phyloP scores from a whole-genome alignment of 2,888 invertebrate genomes.

The Zootermopsis nevadensis region DNA sequence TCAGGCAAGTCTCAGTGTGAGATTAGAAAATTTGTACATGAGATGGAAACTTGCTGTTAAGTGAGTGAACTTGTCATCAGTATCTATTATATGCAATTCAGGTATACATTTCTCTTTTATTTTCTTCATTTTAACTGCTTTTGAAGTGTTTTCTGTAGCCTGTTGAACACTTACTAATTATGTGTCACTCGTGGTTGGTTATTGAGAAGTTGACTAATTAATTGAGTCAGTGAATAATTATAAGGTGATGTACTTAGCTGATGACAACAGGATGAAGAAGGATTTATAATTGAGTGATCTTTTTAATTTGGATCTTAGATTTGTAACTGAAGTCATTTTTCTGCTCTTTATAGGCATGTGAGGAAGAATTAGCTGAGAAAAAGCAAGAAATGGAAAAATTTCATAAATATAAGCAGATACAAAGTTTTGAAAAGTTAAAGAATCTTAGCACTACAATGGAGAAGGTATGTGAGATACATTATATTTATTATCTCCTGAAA shows the following conservation, averaged over 20 bases:
- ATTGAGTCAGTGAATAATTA: too few relatives aligned
- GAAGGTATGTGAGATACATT: conserved; percentile 48
- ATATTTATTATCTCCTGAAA: too few relatives aligned
- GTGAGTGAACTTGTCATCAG: neutral
- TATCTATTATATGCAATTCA: neutral
- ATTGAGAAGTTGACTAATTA: too few relatives aligned
- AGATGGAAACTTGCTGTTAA: neutral
- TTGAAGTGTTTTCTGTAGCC: too few relatives aligned
- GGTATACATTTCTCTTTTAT: too few relatives aligned
- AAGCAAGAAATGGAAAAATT: conserved; percentile 66
- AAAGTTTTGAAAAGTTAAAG: conserved; percentile 39
- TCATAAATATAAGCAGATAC: conserved; percentile 59
- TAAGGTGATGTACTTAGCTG: too few relatives aligned
- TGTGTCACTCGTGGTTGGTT: too few relatives aligned
- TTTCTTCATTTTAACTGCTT: too few relatives aligned
- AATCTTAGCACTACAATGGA: conserved; percentile 51
- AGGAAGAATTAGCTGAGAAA: conserved; percentile 68
- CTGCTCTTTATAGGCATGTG: conserved; percentile 66
- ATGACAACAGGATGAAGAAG: too few relatives aligned
- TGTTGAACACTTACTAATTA: too few relatives aligned
- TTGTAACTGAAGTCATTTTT: neutral
- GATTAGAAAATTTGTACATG: neutral
- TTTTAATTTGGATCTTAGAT: too few relatives aligned
- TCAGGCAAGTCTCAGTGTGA: neutral
- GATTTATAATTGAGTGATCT: too few relatives aligned